These are phyloP conservation scores for Melanargia galathea DNA, from an alignment of 2,888 invertebrate genomes.

Conservation along the genomic window DNA sequence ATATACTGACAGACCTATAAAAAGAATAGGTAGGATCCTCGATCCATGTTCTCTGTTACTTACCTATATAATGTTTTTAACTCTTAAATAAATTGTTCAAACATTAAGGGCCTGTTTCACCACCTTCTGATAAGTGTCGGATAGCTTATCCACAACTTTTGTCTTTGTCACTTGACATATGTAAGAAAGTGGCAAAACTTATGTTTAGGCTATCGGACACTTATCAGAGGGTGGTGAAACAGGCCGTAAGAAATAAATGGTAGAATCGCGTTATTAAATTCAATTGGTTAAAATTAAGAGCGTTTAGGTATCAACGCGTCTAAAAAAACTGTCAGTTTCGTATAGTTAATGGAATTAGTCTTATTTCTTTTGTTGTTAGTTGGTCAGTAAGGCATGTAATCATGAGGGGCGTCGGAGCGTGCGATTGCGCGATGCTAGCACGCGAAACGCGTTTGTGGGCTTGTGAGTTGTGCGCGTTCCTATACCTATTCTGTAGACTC, in stretches of 20 bases:
- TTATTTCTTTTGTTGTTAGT: conserved; percentile 63
- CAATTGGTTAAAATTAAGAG: conserved; percentile 4
- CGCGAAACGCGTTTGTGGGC: conserved; percentile 51
- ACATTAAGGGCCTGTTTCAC: too few species aligned
- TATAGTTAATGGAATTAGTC: conserved; percentile 26
- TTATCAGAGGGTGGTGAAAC: too few species aligned
- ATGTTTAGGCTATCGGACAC: too few species aligned
- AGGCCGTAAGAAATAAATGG: background rate
- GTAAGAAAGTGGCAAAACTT: too few species aligned
- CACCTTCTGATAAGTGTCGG: too few species aligned
- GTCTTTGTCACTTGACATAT: too few species aligned
- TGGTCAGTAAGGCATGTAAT: conserved; percentile 71
- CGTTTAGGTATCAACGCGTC: background rate
- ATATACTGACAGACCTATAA: too few species aligned
- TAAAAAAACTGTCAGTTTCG: conserved; percentile 18
- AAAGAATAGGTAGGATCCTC: too few species aligned
- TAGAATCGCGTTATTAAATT: background rate
- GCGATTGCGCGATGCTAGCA: conserved; percentile 59
- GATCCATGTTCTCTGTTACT: too few species aligned
- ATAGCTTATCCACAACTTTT: too few species aligned
- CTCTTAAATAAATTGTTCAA: background rate
- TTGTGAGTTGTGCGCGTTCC: conserved; percentile 7
- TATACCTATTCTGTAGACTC: conserved; percentile 3
- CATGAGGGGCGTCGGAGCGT: conserved; percentile 64
- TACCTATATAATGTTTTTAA: too few species aligned